These are phyloP conservation scores for Cettia cetti DNA, from an alignment of 2,113 vertebrate species.

Conservation along the genomic window DNA sequence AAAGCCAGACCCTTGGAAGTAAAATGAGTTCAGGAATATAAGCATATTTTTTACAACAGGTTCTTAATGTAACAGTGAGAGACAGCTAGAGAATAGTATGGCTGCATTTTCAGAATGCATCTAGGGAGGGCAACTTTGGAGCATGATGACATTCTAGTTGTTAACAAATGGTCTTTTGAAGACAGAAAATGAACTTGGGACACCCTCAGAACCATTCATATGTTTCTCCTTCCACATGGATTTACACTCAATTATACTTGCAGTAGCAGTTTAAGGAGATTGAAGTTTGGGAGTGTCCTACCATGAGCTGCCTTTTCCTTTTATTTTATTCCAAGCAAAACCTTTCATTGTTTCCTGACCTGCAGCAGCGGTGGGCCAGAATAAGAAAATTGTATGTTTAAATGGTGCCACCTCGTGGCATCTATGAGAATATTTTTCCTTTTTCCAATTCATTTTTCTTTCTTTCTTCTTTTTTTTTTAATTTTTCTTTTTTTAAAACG, in stretches of 20 bases:
- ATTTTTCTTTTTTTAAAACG: too few species aligned
- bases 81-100: background rate
- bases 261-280: background rate
- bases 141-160: background rate
- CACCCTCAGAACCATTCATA: background rate
- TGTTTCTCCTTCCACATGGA: background rate
- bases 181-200: background rate
- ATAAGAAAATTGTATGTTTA: background rate
- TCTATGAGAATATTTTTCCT: background rate
- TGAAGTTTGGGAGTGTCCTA: background rate
- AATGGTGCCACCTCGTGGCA: constrained; percentile 66
- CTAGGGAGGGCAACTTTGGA: background rate
- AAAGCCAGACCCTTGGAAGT: background rate
- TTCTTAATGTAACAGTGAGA: background rate
- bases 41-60: background rate
- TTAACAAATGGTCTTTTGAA: background rate
- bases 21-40: background rate
- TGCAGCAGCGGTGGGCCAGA: accelerated
- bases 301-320: background rate
- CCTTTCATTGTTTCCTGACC: background rate
- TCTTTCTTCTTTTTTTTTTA: accelerated
- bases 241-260: background rate
- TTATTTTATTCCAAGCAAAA: background rate
- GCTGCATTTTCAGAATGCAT: background rate
- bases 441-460: accelerated